phyloP scores from a whole-genome alignment of 2,888 invertebrate genomes.

The Diplolepis rosae region DNA sequence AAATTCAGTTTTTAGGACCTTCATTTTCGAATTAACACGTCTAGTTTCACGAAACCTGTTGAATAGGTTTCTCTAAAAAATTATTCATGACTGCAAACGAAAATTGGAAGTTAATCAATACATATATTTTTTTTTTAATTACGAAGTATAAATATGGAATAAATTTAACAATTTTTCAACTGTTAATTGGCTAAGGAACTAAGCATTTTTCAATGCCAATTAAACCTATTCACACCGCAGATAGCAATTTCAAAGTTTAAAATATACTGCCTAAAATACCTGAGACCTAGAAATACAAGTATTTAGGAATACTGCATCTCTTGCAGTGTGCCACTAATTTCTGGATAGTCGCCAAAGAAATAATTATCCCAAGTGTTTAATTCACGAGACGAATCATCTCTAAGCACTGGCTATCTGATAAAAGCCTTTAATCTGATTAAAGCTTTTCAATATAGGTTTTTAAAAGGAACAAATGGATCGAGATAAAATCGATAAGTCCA shows the following conservation, averaged over 20 bases:
- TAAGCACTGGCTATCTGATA: not conserved
- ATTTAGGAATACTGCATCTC: slow-evolving; percentile 17
- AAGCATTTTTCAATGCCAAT: no score
- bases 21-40: no score
- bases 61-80: not conserved
- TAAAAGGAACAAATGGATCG: not conserved
- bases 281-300: not conserved
- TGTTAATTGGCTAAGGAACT: no score
- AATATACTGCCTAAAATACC: not conserved
- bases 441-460: not conserved
- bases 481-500: not conserved
- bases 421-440: no score
- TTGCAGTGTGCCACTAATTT: not conserved
- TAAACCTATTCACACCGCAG: not conserved
- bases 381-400: not conserved
- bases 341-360: slow-evolving; percentile 1
- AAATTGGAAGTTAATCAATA: no score
- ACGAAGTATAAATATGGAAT: no score
- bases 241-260: not conserved
- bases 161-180: no score
- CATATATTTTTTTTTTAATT: no score
- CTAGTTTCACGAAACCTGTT: no score
- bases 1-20: no score
- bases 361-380: not conserved
- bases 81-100: no score